These are phyloP conservation scores for Bufotes viridis DNA, from an alignment of 2,797 vertebrate species.

Conservation along the genomic window DNA sequence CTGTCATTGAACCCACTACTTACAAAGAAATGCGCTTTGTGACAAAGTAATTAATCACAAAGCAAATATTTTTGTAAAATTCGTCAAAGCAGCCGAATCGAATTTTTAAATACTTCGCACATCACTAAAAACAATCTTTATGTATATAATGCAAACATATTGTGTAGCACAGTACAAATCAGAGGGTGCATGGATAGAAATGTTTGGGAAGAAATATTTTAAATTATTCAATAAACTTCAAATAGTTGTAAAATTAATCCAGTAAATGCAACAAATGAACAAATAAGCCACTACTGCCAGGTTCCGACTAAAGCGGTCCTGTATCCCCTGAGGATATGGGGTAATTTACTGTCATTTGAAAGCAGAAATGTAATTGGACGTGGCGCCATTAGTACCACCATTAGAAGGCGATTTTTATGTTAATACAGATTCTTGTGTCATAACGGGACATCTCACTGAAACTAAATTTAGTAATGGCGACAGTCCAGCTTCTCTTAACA, in stretches of 20 bases:
- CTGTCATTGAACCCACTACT: no score
- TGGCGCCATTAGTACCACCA: neutral
- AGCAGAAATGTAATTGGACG: neutral
- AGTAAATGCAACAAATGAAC: neutral
- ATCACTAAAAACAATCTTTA: no score
- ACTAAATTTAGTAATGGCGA: neutral
- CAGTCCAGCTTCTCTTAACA: neutral
- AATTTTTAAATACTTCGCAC: no score
- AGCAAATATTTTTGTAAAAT: no score
- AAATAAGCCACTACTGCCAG: neutral
- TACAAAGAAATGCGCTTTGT: no score
- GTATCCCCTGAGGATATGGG: neutral
- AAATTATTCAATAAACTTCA: neutral
- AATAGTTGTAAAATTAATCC: neutral
- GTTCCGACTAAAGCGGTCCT: neutral
- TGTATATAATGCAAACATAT: no score
- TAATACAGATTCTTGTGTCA: no score
- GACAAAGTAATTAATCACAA: no score
- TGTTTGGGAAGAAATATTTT: no score
- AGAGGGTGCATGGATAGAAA: no score
- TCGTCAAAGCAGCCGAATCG: no score
- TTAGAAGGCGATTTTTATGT: neutral
- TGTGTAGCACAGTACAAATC: no score
- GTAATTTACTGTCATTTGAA: neutral
- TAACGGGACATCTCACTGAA: neutral